These are phyloP conservation scores for Corythornis madagascariensis DNA, from an alignment of 2,113 vertebrate genomes.

Conservation along the genomic window DNA sequence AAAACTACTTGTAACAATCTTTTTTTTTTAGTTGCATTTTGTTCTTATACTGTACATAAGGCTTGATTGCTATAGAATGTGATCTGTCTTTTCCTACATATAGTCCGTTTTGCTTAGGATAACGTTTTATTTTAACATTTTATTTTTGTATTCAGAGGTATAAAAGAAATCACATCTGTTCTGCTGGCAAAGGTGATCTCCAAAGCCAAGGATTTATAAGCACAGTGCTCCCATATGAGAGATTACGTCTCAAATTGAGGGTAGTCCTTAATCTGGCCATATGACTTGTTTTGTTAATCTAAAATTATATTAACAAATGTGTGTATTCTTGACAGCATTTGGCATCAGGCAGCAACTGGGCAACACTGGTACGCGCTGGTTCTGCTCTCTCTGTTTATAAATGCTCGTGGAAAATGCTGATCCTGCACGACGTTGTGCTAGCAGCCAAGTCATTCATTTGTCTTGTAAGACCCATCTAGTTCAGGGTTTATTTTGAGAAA, in stretches of 20 bases:
- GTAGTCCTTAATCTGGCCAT: background rate
- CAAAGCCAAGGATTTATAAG: slow-evolving; percentile 5
- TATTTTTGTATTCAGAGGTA: background rate
- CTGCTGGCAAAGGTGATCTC: background rate
- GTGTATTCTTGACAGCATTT: background rate
- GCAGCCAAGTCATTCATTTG: background rate
- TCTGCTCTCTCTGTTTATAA: background rate
- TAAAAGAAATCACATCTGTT: background rate
- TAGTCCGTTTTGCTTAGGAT: background rate
- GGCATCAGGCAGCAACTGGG: background rate
- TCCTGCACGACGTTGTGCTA: background rate
- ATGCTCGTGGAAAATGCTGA: slow-evolving; percentile 5
- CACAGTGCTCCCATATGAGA: background rate
- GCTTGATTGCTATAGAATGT: background rate
- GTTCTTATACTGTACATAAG: background rate
- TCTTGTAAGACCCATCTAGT: background rate
- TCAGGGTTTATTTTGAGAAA: slow-evolving; percentile 2
- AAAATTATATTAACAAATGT: background rate
- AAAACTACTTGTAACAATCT: background rate
- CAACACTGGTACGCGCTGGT: background rate
- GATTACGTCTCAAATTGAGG: background rate
- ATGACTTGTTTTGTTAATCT: background rate
- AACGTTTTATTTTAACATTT: background rate
- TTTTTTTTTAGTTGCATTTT: background rate
- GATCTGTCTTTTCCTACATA: background rate